These are phyloP conservation scores for Tinea trinotella DNA, from an alignment of 2,888 invertebrate genomes.

Conservation along the genomic window DNA sequence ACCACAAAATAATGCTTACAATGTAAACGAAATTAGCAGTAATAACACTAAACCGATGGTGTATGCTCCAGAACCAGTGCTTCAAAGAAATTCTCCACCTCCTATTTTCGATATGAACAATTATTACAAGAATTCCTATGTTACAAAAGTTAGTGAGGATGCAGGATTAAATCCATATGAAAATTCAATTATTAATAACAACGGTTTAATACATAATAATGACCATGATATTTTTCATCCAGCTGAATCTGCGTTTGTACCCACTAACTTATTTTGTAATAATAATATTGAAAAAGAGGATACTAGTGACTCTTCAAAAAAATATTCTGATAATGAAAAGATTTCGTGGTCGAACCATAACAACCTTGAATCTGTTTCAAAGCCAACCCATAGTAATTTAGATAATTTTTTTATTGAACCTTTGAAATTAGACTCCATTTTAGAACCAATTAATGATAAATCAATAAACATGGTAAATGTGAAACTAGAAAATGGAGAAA, in stretches of 20 bases:
- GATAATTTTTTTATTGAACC: constrained; percentile 9
- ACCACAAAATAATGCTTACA: constrained; percentile 1
- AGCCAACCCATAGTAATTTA: neutral
- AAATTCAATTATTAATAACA: neutral
- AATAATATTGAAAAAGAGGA: neutral
- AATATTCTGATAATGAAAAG: neutral
- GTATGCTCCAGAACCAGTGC: neutral
- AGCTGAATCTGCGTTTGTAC: neutral
- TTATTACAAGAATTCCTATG: neutral
- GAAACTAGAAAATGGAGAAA: constrained; percentile 1
- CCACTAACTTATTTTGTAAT: neutral
- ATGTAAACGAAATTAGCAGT: neutral
- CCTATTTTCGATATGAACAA: neutral
- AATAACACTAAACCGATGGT: neutral
- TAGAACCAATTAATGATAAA: neutral
- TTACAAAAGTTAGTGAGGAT: neutral
- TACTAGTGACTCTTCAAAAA: neutral
- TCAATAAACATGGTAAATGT: neutral
- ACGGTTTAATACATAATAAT: neutral
- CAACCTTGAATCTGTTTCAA: neutral
- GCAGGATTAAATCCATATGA: neutral
- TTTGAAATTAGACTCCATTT: neutral
- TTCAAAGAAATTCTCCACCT: neutral
- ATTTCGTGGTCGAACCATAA: neutral
- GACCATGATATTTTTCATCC: neutral